Conservation (phyloP, 2,113 vertebrate genomes). For the Garra rufa region DNA sequence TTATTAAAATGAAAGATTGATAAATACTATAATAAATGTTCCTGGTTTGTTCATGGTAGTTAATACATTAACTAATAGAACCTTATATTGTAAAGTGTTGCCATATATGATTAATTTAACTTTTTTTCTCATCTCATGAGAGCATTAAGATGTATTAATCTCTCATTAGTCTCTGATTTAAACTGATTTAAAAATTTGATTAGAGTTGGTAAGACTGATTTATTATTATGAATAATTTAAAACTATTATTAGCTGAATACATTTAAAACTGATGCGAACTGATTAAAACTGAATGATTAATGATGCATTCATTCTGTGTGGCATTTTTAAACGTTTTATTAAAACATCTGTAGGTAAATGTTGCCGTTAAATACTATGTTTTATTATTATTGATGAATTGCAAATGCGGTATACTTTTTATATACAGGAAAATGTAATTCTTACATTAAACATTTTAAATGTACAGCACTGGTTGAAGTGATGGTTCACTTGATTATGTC, state of each 20-base stretch:
- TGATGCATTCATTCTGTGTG: neutral
- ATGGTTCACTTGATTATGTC: neutral
- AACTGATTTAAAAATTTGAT: neutral
- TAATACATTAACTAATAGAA: no score
- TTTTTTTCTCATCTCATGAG: neutral
- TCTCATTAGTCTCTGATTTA: neutral
- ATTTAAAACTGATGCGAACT: neutral
- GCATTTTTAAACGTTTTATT: neutral
- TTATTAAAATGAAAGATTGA: no score
- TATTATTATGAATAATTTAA: neutral
- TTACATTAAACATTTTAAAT: neutral
- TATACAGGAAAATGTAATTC: neutral
- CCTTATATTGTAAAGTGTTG: no score
- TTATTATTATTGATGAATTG: neutral
- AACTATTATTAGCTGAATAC: neutral
- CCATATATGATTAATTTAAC: neutral
- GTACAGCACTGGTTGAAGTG: neutral
- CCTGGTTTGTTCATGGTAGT: no score
- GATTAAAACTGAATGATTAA: neutral
- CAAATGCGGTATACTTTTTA: neutral
- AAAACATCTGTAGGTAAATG: neutral
- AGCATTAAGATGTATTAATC: neutral
- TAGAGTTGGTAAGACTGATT: neutral
- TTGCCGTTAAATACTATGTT: neutral
- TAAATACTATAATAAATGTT: no score